phyloP scores from a whole-genome alignment of 2,888 invertebrate genomes.

The Agrotis exclamationis region DNA sequence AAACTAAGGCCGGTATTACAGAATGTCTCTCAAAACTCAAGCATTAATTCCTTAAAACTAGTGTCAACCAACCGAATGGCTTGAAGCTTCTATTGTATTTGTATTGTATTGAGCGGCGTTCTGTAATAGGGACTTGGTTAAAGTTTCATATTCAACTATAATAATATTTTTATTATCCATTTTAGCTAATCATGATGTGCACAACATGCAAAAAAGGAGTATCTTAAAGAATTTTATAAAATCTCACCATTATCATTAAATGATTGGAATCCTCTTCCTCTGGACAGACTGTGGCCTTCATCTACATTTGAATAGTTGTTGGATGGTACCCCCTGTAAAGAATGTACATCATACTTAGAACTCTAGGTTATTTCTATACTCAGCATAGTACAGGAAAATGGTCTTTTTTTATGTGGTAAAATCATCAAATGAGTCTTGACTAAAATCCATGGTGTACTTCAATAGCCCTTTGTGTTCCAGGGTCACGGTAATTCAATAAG shows the following conservation, averaged over 20 bases:
- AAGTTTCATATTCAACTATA: background rate
- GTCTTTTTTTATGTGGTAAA: too few species aligned
- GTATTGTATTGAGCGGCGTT: too few species aligned
- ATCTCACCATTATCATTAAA: slow-evolving; percentile 83
- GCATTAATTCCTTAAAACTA: too few species aligned
- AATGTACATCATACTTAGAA: background rate
- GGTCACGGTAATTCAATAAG: too few species aligned
- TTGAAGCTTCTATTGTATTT: too few species aligned
- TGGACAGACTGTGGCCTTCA: slow-evolving; percentile 88
- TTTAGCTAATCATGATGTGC: background rate
- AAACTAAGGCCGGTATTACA: too few species aligned
- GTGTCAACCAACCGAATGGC: too few species aligned
- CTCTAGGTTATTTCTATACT: background rate
- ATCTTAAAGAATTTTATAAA: slow-evolving; percentile 5
- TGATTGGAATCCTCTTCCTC: slow-evolving; percentile 89
- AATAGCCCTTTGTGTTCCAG: too few species aligned
- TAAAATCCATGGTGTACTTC: too few species aligned
- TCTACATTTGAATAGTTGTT: slow-evolving; percentile 79
- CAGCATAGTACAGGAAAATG: background rate
- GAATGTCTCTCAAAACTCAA: too few species aligned
- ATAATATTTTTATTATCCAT: too few species aligned
- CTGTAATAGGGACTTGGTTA: background rate
- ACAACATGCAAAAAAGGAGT: background rate
- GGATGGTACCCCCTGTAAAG: slow-evolving; percentile 71
- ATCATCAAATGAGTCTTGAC: too few species aligned